Percentiles rank a stretch among this genome's conserved stretches.
Evolutionary conservation across 92 coral and sea anemone genomes (phyloP).

Genomic region (Diadumene lineata): DNA sequence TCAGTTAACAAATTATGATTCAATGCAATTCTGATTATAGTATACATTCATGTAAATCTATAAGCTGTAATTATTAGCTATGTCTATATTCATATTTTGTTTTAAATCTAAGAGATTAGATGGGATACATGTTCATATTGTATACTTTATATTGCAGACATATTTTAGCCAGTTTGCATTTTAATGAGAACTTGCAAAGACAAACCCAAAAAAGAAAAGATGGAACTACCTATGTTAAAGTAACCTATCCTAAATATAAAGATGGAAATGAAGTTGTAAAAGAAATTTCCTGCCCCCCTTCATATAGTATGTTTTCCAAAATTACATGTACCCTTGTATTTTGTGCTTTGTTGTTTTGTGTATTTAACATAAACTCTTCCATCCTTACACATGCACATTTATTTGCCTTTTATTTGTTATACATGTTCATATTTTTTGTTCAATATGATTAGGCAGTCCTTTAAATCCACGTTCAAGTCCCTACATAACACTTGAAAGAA

Average conservation of each 20-base stretch:
- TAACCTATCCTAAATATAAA: constrained; percentile 5
- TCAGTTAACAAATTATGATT: too few relatives aligned
- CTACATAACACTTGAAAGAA: background rate
- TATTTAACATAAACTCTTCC: background rate
- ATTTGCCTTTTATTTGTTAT: too few relatives aligned
- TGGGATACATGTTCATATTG: too few relatives aligned
- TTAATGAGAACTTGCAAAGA: constrained; percentile 40
- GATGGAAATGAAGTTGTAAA: constrained; percentile 23
- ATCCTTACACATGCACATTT: too few relatives aligned
- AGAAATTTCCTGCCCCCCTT: constrained; percentile 11
- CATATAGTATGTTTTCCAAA: constrained; percentile 12
- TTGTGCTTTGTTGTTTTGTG: background rate
- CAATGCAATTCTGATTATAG: too few relatives aligned
- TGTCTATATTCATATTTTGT: background rate
- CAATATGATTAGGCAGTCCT: background rate
- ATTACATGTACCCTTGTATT: background rate
- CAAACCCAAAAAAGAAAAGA: constrained; percentile 17
- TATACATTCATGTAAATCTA: too few relatives aligned
- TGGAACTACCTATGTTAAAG: background rate
- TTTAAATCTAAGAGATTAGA: background rate
- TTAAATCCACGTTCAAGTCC: background rate
- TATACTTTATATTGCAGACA: too few relatives aligned
- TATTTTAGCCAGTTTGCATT: constrained; percentile 38
- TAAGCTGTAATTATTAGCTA: too few relatives aligned
- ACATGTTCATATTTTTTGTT: background rate